Base-by-base conservation (phyloP, 1,140 invertebrate species). In the Zaprionus nigranus region DNA sequence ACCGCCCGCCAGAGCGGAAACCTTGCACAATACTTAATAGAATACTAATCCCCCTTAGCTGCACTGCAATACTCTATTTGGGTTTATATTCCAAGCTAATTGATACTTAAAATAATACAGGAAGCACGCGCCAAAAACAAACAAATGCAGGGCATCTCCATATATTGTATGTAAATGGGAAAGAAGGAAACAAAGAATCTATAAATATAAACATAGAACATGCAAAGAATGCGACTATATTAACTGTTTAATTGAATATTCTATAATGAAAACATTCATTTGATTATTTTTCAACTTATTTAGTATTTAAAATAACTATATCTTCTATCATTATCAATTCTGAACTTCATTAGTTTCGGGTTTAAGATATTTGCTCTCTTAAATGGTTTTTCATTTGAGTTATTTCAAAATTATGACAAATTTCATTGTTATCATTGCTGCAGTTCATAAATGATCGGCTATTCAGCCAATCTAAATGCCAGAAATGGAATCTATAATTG, bases 1-100 rank as follows among this genome's bases (percentile, higher is more conserved):
- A 74, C 65, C 74, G 61, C 72, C 78, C 72, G 64, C 74, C 40
- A 38, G 59, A 5, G 53, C 26, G 53, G 40, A 53, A 66, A 76
- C 63, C 58, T 68, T 69, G 67, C 79, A 71, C 76, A 71, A 65
- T 62, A 65, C 71, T 46, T 43, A 56, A 56, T n/a, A 36, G 12
- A 22, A 36, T 54, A 58, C 22, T 38, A 43, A 24, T 46, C n/a
- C n/a, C n/a, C n/a, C 6, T 34, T 11, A 11, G 9, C 3, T 34
- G 30, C 9, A 0, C 38, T 20, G 20, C 24, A 54, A 7, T 30
- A 54, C 53, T 24, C 53, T 6, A 69, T 62, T 62, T 51, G 30
- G 34, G 60, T 22, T 38, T 75, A 63, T 63, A 70, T 63, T 58
- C 38, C 36, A 46, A 26, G 46, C 71, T 68, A 74, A 74, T 74